phyloP scores from a whole-genome alignment of 2,888 invertebrate genomes.

The Erannis defoliaria region DNA sequence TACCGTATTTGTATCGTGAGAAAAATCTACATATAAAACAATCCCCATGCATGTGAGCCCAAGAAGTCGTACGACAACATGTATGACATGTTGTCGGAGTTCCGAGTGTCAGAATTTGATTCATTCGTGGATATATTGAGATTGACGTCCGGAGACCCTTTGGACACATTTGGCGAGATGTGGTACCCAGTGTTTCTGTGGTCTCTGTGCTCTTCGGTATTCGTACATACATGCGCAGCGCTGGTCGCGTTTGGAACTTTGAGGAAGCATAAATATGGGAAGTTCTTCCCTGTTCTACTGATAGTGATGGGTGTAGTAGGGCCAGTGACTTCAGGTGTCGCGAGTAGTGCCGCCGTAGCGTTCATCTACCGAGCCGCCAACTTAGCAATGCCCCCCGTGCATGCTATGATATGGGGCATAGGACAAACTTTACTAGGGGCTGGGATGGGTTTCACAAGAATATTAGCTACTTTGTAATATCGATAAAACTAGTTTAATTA shows the following conservation, averaged over 20 bases:
- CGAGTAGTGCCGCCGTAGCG: slow-evolving; percentile 96
- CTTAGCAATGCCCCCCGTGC: slow-evolving; percentile 95
- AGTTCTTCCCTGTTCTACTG: slow-evolving; percentile 96
- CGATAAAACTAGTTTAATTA: slow-evolving; percentile 40
- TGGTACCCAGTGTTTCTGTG: slow-evolving; percentile 99
- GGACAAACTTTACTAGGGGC: slow-evolving; percentile 96
- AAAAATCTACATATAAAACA: slow-evolving; percentile 60
- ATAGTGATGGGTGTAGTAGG: slow-evolving; percentile 96
- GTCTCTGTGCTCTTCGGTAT: slow-evolving; percentile 97
- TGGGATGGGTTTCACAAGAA: slow-evolving; percentile 96
- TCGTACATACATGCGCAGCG: slow-evolving; percentile 96
- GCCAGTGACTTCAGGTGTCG: slow-evolving; percentile 95
- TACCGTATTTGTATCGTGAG: slow-evolving; percentile 44
- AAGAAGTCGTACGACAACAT: slow-evolving; percentile 74
- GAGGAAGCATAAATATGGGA: slow-evolving; percentile 97
- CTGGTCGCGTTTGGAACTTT: slow-evolving; percentile 96
- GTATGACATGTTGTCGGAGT: slow-evolving; percentile 87
- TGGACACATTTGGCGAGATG: slow-evolving; percentile 95
- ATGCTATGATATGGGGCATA: slow-evolving; percentile 97
- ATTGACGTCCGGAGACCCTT: slow-evolving; percentile 88
- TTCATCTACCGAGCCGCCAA: slow-evolving; percentile 97
- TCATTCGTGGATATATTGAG: slow-evolving; percentile 90
- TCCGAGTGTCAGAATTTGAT: slow-evolving; percentile 88
- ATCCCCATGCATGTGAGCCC: slow-evolving; percentile 80
- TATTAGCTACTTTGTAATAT: slow-evolving; percentile 95